Percentiles rank a stretch among this genome's conserved stretches.
These are phyloP conservation scores for Eriosoma lanigerum DNA, from an alignment of 1,140 invertebrate species.

Conservation along the genomic window DNA sequence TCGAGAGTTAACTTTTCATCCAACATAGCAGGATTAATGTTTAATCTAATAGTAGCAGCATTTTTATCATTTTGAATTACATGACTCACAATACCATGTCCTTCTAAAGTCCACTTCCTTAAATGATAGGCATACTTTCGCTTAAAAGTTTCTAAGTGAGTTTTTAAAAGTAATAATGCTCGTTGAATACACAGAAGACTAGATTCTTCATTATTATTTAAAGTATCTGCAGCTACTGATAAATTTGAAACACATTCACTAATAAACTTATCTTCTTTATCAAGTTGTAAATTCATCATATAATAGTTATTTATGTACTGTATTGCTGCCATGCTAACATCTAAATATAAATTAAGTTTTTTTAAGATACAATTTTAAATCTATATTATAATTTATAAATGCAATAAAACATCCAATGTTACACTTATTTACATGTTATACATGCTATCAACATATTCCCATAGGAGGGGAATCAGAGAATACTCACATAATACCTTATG, in stretches of 20 bases:
- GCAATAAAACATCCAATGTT: neutral
- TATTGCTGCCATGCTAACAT: constrained; percentile 91
- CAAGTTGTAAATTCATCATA: constrained; percentile 86
- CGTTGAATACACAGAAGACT: constrained; percentile 86
- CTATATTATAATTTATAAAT: neutral
- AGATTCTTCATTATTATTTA: constrained; percentile 72
- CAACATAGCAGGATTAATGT: constrained; percentile 82
- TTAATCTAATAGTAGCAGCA: constrained; percentile 67
- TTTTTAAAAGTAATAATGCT: constrained; percentile 81
- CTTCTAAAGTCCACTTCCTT: constrained; percentile 79
- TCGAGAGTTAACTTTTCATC: constrained; percentile 75
- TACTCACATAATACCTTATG: too few species aligned
- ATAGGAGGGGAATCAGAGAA: too few species aligned
- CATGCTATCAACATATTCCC: too few species aligned
- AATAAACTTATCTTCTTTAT: constrained; percentile 89
- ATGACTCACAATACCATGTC: constrained; percentile 74
- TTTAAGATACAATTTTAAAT: neutral
- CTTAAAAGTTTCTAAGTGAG: constrained; percentile 89
- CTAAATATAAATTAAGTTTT: constrained; percentile 57
- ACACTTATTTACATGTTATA: too few species aligned
- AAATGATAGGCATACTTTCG: constrained; percentile 85
- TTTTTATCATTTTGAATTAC: constrained; percentile 65
- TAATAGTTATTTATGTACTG: constrained; percentile 93
- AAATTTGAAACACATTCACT: constrained; percentile 88
- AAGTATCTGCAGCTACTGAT: constrained; percentile 73